These are phyloP conservation scores for Dicaeum eximium DNA, from an alignment of 2,113 vertebrate species.

Conservation along the genomic window DNA sequence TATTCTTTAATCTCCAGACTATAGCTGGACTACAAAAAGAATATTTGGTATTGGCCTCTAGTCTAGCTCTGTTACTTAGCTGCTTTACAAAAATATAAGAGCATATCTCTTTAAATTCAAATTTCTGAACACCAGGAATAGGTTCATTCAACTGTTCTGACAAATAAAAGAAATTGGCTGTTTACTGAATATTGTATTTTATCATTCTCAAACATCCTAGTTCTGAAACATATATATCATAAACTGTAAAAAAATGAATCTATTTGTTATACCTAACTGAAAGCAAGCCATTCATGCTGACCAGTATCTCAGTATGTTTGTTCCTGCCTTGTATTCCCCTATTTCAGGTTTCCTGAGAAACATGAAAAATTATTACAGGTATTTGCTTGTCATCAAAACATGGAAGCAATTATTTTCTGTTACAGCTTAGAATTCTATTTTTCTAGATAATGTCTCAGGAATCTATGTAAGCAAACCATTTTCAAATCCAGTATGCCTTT, in stretches of 20 bases:
- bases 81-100: not conserved
- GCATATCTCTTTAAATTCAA: not conserved
- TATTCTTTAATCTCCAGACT: not conserved
- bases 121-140: not conserved
- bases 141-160: not conserved
- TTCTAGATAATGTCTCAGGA: not conserved
- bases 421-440: not conserved
- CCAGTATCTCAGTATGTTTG: not conserved
- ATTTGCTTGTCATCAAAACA: not conserved
- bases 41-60: not conserved
- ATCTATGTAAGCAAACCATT: not conserved
- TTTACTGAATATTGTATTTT: not conserved
- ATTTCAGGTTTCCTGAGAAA: not conserved
- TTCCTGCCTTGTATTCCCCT: not conserved
- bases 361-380: not conserved
- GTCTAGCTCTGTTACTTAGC: not conserved
- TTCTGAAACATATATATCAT: not conserved
- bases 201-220: not conserved
- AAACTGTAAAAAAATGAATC: not conserved
- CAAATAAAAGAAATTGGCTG: not conserved
- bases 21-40: not conserved
- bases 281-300: not conserved
- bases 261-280: not conserved
- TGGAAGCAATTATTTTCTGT: not conserved
- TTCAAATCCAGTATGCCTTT: not conserved